phyloP scores from a whole-genome alignment of 2,797 vertebrate genomes.

The Helicolenus hilgendorfi region DNA sequence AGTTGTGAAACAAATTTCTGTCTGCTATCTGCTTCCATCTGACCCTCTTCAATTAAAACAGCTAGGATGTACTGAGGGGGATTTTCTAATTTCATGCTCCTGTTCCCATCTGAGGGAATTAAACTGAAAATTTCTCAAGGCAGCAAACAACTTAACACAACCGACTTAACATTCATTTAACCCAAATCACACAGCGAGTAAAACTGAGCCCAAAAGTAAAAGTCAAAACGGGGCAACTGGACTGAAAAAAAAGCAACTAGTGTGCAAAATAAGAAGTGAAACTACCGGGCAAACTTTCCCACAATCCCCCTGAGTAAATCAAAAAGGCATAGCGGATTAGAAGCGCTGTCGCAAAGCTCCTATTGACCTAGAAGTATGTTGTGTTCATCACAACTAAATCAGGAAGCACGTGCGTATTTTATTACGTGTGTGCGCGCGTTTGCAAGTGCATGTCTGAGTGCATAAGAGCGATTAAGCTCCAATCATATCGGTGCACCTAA shows the following conservation, averaged over 20 bases:
- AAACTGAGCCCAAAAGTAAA: constrained; percentile 25
- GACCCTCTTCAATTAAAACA: constrained; percentile 31
- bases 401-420: constrained; percentile 56
- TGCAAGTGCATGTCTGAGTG: constrained; percentile 21
- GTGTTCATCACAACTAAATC: constrained; percentile 65
- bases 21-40: constrained; percentile 24
- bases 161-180: constrained; percentile 33
- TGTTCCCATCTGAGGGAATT: constrained; percentile 46
- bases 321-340: constrained; percentile 70
- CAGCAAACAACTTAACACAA: constrained; percentile 57
- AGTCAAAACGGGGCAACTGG: neutral
- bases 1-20: constrained; percentile 4
- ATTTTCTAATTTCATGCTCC: constrained; percentile 73
- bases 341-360: constrained; percentile 68
- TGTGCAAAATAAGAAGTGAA: constrained; percentile 48
- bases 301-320: constrained; percentile 64
- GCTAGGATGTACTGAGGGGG: neutral
- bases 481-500: constrained; percentile 61
- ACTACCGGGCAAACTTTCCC: constrained; percentile 58
- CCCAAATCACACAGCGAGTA: constrained; percentile 25
- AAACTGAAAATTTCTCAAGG: constrained; percentile 38
- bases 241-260: constrained; percentile 55
- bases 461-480: constrained; percentile 34
- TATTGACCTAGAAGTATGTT: constrained; percentile 72
- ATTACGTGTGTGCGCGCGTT: neutral